Conservation (phyloP, 1,140 invertebrate species). For the Papilio glaucus region DNA sequence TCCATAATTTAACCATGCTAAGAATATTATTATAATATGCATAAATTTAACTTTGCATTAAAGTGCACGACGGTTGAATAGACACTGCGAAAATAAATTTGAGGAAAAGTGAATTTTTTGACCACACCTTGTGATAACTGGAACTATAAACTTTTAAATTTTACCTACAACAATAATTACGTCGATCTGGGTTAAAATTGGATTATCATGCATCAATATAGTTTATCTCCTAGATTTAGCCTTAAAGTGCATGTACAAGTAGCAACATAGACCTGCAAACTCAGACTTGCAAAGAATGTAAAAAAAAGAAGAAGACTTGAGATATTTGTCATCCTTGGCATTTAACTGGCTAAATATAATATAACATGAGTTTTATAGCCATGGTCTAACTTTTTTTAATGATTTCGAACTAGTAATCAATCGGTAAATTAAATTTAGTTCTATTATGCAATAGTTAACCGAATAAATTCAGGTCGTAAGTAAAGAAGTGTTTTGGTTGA, state of each 20-base stretch:
- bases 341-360: neutral
- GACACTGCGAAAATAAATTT: too few relatives aligned
- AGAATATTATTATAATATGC: neutral
- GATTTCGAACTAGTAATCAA: slow-evolving; percentile 1
- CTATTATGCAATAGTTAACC: neutral
- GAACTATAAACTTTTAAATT: too few relatives aligned
- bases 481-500: neutral
- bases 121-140: too few relatives aligned
- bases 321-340: neutral
- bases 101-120: too few relatives aligned
- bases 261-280: neutral
- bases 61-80: too few relatives aligned
- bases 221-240: neutral
- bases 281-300: neutral
- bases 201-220: too few relatives aligned
- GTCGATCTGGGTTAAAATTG: too few relatives aligned
- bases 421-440: neutral
- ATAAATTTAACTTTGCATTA: too few relatives aligned
- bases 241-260: too few relatives aligned
- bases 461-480: neutral
- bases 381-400: neutral
- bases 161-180: too few relatives aligned
- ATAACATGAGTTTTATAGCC: slow-evolving; percentile 3
- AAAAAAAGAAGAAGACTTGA: neutral
- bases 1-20: neutral